A percentile compares a stretch with the other conserved stretches of the same genome.
phyloP scores from a whole-genome alignment of 2,888 invertebrate species.

The Pelosia muscerda region DNA sequence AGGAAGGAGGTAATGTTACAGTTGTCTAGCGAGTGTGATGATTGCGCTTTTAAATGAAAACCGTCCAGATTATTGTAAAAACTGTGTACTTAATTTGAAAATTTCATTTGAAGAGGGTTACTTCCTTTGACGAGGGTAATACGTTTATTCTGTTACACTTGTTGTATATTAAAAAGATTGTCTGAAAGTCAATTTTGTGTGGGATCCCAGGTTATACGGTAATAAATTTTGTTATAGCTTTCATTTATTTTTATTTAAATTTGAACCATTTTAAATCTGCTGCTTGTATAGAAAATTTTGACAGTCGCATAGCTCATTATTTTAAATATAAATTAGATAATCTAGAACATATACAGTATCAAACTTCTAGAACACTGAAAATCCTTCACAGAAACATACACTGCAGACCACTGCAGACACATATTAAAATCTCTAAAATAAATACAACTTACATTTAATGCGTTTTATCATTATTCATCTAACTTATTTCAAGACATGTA shows the following conservation, averaged over 20 bases:
- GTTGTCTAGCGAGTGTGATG: constrained; percentile 34
- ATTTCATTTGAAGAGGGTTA: constrained; percentile 33
- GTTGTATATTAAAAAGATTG: constrained; percentile 25
- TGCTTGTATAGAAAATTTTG: neutral
- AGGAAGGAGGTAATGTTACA: neutral
- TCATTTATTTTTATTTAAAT: neutral
- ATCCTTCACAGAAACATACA: too few relatives aligned
- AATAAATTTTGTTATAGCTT: neutral
- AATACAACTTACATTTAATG: neutral
- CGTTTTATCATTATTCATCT: neutral
- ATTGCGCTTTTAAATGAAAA: constrained; percentile 55
- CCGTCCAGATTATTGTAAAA: constrained; percentile 56
- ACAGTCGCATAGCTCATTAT: too few relatives aligned
- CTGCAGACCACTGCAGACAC: too few relatives aligned
- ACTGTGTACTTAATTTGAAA: constrained; percentile 50
- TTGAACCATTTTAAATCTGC: neutral
- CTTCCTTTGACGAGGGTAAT: constrained; percentile 30
- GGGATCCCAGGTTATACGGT: neutral
- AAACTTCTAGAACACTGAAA: neutral
- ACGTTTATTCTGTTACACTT: constrained; percentile 22
- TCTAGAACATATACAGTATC: too few relatives aligned
- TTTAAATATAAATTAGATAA: too few relatives aligned
- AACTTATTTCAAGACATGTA: neutral
- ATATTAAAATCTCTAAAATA: neutral
- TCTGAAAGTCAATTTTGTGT: constrained; percentile 11